These are phyloP conservation scores for Zygaena filipendulae DNA, from an alignment of 2,888 invertebrate species.

Conservation along the genomic window DNA sequence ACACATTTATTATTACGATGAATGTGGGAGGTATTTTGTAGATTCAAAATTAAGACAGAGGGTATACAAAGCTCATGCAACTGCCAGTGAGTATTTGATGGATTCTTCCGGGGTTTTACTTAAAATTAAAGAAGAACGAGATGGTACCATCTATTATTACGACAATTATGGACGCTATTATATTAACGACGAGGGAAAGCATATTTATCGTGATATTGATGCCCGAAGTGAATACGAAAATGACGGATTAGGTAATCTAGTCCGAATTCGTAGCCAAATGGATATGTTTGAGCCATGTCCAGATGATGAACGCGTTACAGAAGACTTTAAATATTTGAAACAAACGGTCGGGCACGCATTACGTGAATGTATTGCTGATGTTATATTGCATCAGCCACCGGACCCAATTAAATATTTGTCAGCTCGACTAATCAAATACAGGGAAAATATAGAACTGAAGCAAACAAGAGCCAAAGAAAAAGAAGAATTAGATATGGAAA, in stretches of 20 bases:
- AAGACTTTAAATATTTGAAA: constrained; percentile 54
- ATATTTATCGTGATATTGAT: constrained; percentile 48
- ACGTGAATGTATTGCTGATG: constrained; percentile 45
- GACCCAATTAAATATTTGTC: constrained; percentile 56
- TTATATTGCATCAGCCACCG: constrained; percentile 44
- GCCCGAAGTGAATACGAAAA: constrained; percentile 52
- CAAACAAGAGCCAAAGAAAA: constrained; percentile 37
- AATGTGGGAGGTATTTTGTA: constrained; percentile 52
- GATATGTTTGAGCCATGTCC: constrained; percentile 46
- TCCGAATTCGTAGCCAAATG: constrained; percentile 43
- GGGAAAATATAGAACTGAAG: constrained; percentile 43
- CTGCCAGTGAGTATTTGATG: constrained; percentile 56
- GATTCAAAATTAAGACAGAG: constrained; percentile 38
- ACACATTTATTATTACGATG: constrained; percentile 50
- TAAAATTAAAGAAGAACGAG: constrained; percentile 45
- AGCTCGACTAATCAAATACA: constrained; percentile 35
- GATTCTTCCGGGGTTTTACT: constrained; percentile 42
- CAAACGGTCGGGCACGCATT: constrained; percentile 44
- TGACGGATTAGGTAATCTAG: constrained; percentile 58
- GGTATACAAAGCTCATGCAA: constrained; percentile 45
- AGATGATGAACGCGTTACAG: constrained; percentile 43
- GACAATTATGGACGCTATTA: constrained; percentile 56
- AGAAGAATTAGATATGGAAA: constrained; percentile 36
- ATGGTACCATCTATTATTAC: constrained; percentile 44
- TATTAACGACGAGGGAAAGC: constrained; percentile 42